These are phyloP conservation scores for Dendronephthya gigantea DNA, from an alignment of 64 coral and sea anemone genomes.

Conservation along the genomic window DNA sequence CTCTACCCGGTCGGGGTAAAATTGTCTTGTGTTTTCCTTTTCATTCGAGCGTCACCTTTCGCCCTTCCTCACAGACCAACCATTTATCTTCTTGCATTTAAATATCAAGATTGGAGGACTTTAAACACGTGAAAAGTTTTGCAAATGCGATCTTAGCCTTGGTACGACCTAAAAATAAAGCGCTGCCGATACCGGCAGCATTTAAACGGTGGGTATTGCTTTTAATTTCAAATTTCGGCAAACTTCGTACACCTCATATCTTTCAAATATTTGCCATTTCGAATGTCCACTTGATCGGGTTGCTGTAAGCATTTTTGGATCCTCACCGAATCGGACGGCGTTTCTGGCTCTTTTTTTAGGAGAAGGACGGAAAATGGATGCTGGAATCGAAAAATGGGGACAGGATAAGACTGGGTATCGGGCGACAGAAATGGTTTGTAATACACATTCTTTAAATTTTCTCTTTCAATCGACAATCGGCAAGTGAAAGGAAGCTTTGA, in stretches of 20 bases:
- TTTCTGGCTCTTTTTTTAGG: neutral
- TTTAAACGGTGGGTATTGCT: too few species aligned
- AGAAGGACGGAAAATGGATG: neutral
- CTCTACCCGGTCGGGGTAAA: neutral
- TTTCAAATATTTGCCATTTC: neutral
- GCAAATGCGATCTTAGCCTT: neutral
- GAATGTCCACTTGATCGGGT: too few species aligned
- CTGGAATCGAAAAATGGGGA: neutral
- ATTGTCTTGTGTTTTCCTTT: slow-evolving; percentile 15
- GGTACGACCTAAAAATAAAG: neutral
- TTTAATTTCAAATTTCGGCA: neutral
- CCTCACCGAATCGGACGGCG: neutral
- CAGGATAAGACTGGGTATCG: neutral
- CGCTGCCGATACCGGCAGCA: neutral
- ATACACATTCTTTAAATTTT: neutral
- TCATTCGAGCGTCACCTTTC: neutral
- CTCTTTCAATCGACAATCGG: neutral
- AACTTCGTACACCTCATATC: neutral
- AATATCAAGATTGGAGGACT: neutral
- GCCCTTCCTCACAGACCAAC: neutral
- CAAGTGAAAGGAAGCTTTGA: neutral
- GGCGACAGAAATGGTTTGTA: neutral
- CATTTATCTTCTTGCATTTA: neutral
- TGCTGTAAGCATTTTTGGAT: neutral
- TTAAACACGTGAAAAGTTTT: neutral